Evolutionary conservation across 1,140 invertebrate genomes (phyloP), one percentile per base, ranked within the genome.

Genomic region (Euura saliciscinereae): DNA sequence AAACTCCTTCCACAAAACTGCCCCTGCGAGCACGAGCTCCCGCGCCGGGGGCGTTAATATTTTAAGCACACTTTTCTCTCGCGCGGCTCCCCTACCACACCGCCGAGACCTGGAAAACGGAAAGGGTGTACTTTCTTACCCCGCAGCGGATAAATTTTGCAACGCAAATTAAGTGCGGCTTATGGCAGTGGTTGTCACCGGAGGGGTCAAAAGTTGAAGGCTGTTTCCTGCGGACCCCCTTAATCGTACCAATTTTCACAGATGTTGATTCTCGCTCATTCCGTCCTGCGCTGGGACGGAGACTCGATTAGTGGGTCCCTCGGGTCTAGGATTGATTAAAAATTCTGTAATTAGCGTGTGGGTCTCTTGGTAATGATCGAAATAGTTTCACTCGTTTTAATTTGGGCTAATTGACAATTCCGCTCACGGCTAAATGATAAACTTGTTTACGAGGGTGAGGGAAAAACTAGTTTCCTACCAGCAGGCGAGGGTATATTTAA

Each of bases 111-210:
- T 28, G 28, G 28, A 28, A 28, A 28, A 28, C 28, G 28, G 10
- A 11, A 28, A 28, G 28, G 28, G 28, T 28, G 8, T 59, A 8
- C 51, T 59, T 59, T n/a, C 51, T 59, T n/a, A 45, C 75, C 71
- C 44, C 45, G 79, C 72, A 80, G 79, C 78, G 79, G 79, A 81
- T 86, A 81, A 83, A 86, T 86, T 87, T 87, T 86, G 84, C 86
- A 87, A 87, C 83, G 85, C 86, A 86, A 87, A 87, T 86, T 86
- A 86, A 87, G 85, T 86, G 84, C 82, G 85, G 85, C 85, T 87
- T 85, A 85, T 84, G 83, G 85, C 82, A 80, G 81, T 80, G 82
- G 82, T 84, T 85, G 84, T 86, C 83, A 80, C 83, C 28, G 8
- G 43, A 28, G 66, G 51, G 51, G 51, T 59, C 51, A 59, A 59